Base-by-base conservation (phyloP, 2,797 vertebrate species). In the Etheostoma perlongum region DNA sequence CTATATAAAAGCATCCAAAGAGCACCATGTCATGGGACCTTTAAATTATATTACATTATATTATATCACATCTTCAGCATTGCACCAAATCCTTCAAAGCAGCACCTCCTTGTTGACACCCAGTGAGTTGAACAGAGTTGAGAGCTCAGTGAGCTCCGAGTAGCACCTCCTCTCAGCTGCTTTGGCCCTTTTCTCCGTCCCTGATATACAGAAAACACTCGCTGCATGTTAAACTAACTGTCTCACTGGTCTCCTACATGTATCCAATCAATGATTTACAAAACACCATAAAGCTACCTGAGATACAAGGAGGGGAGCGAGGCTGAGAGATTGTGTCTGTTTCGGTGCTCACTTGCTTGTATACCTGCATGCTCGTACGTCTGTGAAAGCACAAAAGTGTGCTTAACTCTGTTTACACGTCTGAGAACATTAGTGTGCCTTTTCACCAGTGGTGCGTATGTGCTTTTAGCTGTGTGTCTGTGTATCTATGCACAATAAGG, bases 261-360 rank as follows among this genome's bases (percentile, higher is more conserved):
- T 67, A 53, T n/a, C 27, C 64, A n/a, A 85, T 94, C 76, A 92
- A 91, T 90, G 86, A 93, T 93, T 93, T 87, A 92, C 58, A 83
- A 64, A 85, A 81, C 63, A 67, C 51, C 69, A 63, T 79, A 74
- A 80, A 73, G 67, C 61, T 40, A 74, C 72, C 62, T 6, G 48
- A 36, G 62, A 76, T 70, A 78, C 59, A 65, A 58, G 25, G 27
- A 25, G 16, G 19, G 19, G 16, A 21, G 61, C 21, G 54, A 48
- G 40, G 27, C 18, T 23, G 71, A 44, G 57, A 66, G 48, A 21
- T 42, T 74, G 58, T 57, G 51, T 65, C 42, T 68, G 49, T 63
- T 55, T 71, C 51, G 21, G 49, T 30, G 36, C 40, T 76, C 47
- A 53, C 33, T 60, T 61, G 44, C 71, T 30, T 54, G 52, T 78